Conservation (phyloP, 2,113 vertebrate genomes). For the Erinaceus europaeus region DNA sequence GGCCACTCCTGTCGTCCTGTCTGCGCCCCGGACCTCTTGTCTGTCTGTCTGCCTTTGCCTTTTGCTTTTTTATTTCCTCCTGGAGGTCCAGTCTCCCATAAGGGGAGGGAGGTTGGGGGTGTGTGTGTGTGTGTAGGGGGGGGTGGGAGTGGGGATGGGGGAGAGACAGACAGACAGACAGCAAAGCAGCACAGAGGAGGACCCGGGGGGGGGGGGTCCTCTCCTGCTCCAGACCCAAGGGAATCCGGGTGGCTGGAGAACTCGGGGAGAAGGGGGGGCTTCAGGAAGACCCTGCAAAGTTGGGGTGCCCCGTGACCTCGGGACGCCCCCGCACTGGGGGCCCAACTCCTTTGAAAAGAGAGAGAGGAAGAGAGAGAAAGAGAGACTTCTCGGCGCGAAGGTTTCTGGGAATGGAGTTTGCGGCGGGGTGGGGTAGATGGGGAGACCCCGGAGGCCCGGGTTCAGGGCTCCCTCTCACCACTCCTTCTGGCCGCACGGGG, state of each 20-base stretch:
- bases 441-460: neutral
- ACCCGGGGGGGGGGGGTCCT: no score
- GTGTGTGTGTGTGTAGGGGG: no score
- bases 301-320: no score
- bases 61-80: no score
- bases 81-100: no score
- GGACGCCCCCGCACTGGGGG: neutral
- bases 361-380: no score
- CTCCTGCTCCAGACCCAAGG: no score
- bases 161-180: no score
- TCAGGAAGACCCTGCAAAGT: slow-evolving; percentile 23
- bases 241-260: no score
- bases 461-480: neutral
- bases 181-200: neutral
- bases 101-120: no score
- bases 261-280: neutral
- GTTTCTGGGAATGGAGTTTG: slow-evolving; percentile 62
- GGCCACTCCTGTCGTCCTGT: neutral
- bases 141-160: no score
- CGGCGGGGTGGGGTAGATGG: no score
- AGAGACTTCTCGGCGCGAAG: slow-evolving; percentile 14
- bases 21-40: neutral
- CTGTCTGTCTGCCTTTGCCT: neutral
- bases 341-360: slow-evolving; percentile 34
- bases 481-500: neutral